These are phyloP conservation scores for Peucedramus taeniatus DNA, from an alignment of 2,113 vertebrate species.

Conservation along the genomic window DNA sequence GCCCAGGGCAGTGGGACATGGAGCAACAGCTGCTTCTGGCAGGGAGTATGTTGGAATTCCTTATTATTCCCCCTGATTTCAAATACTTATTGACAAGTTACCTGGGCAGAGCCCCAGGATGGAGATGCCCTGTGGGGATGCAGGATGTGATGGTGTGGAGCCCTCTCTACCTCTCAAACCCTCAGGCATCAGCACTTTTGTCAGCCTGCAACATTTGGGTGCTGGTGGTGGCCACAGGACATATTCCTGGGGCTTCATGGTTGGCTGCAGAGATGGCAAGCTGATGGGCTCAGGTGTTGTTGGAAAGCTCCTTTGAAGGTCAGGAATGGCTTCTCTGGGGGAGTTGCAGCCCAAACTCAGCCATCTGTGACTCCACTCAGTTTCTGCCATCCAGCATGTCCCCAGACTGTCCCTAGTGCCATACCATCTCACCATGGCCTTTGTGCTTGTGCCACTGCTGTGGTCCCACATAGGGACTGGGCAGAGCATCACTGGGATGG, in stretches of 20 bases:
- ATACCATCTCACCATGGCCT: rapidly evolving
- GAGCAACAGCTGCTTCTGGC: neutral
- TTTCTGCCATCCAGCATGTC: neutral
- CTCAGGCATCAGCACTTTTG: neutral
- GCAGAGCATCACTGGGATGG: neutral
- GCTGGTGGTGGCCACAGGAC: neutral
- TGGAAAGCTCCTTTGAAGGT: neutral
- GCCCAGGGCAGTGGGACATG: neutral
- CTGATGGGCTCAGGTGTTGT: neutral
- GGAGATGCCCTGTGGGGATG: neutral
- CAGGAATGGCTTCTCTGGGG: neutral
- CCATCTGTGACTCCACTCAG: rapidly evolving
- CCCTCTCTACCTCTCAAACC: neutral
- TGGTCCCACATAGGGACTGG: rapidly evolving
- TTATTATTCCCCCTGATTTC: neutral
- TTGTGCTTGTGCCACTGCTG: rapidly evolving
- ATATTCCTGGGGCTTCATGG: neutral
- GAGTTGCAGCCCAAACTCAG: neutral
- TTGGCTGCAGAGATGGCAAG: neutral
- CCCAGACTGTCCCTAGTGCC: neutral
- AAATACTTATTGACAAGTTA: neutral
- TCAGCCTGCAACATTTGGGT: neutral
- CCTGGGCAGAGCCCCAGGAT: neutral
- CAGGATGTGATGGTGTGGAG: neutral
- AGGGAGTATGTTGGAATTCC: neutral